Base-by-base conservation (phyloP, 2,888 invertebrate genomes). In the Syrista parreyssii region DNA sequence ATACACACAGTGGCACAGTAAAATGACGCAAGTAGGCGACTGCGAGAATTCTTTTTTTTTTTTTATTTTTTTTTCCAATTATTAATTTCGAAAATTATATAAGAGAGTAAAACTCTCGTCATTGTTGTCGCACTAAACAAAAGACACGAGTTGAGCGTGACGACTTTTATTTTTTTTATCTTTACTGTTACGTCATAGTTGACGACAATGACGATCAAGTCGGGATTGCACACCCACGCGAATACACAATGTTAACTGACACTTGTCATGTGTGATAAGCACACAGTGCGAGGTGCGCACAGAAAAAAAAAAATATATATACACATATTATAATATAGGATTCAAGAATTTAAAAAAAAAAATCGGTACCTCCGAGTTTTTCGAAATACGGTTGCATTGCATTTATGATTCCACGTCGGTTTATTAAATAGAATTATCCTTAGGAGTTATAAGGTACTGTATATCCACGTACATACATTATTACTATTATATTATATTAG, bases 231-330 rank as follows among this genome's bases (percentile, higher is more conserved):
- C 40, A 15, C 15, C 40, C 40, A 40, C 40, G 15, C 40, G 15
- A 15, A 40, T 40, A 6, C 40, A 40, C 40, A 40, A 40, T 15
- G 40, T 40, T 40, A 15, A 40, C 15, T 40, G 40, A 40, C 40
- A 40, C 15, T 6, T 40, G 71, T 71, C n/a, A 15, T 31, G 32
- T 71, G 32, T 40, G 40, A 40, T 40, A 23, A 6, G 55, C 71
- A 32, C 0, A 4, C 34, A 88, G 84, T 85, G 82, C 83, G 79
- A 82, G 83, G 86, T 88, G 85, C 86, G 84, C 85, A 84, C 86
- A 86, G 84, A 79, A 79, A 79, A 73, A 73, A 75, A 30, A 4
- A 23, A 4, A 76, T 71, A 75, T 36, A 36, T n/a, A 12, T 55
- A 75, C 55, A 75, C 11, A 75, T 4, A 68, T 75, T 77, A 77